These are phyloP conservation scores for Sebastes nivosus DNA, from an alignment of 2,797 vertebrate species.

Conservation along the genomic window DNA sequence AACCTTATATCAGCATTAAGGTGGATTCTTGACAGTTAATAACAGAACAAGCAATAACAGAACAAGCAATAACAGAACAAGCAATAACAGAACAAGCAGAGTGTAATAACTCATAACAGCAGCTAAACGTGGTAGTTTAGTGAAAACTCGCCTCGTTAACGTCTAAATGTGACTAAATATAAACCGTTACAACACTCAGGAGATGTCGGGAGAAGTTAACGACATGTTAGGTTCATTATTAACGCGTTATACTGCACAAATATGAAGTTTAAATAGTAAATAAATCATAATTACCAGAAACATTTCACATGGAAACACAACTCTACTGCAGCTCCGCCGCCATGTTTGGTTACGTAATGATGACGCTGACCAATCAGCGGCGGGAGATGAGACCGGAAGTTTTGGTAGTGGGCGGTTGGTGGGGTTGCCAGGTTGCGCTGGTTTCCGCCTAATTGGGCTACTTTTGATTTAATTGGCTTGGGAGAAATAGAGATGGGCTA, in stretches of 20 bases:
- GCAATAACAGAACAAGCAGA: not conserved
- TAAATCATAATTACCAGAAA: slow-evolving; percentile 3
- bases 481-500: too few species aligned
- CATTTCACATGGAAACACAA: slow-evolving; percentile 35
- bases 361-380: slow-evolving; percentile 8
- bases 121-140: slow-evolving; percentile 20
- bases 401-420: too few species aligned
- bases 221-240: accelerated
- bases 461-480: too few species aligned
- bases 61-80: too few species aligned
- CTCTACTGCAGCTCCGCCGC: not conserved
- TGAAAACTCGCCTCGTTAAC: not conserved
- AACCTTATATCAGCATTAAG: not conserved
- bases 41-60: not conserved
- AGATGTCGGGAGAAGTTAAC: accelerated
- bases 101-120: not conserved
- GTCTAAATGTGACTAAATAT: not conserved
- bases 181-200: not conserved
- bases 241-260: accelerated
- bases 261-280: not conserved
- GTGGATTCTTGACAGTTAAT: not conserved
- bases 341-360: slow-evolving; percentile 44
- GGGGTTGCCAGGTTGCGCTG: not conserved
- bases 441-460: too few species aligned
- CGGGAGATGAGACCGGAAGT: slow-evolving; percentile 15